phyloP scores from a whole-genome alignment of 2,113 vertebrate species.

The Podilymbus podiceps region DNA sequence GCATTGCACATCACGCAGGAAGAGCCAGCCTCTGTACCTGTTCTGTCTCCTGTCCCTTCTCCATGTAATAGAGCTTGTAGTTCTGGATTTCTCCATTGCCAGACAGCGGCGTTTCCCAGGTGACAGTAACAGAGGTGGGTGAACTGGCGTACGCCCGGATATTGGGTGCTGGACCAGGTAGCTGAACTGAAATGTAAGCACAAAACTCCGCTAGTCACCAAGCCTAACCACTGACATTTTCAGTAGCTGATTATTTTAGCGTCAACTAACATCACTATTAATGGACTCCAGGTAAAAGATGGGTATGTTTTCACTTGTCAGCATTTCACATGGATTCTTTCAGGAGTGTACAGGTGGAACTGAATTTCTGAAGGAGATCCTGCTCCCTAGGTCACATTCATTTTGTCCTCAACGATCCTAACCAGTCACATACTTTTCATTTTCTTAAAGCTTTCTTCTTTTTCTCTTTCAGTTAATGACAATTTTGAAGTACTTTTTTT shows the following conservation, averaged over 20 bases:
- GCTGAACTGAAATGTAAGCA: constrained; percentile 83
- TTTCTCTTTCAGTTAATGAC: background rate
- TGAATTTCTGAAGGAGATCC: background rate
- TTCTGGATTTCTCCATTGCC: constrained; percentile 94
- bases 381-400: background rate
- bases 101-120: constrained; percentile 89
- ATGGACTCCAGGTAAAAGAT: background rate
- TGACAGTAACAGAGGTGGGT: constrained; percentile 83
- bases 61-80: constrained; percentile 95
- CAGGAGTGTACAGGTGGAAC: rapidly evolving
- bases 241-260: background rate
- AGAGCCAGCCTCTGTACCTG: constrained; percentile 76
- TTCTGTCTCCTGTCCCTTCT: constrained; percentile 84
- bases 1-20: rapidly evolving
- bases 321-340: rapidly evolving
- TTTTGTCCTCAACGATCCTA: background rate
- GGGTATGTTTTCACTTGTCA: background rate
- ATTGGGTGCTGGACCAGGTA: constrained; percentile 93
- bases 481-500: background rate
- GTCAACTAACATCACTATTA: background rate
- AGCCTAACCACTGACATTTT: background rate
- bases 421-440: background rate
- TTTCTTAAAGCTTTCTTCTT: background rate
- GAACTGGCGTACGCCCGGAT: constrained; percentile 80
- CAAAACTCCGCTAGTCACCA: background rate